A percentile compares a stretch with the other conserved stretches of the same genome.
Conservation (phyloP, 2,888 invertebrate genomes). For the Harpalus rufipes region DNA sequence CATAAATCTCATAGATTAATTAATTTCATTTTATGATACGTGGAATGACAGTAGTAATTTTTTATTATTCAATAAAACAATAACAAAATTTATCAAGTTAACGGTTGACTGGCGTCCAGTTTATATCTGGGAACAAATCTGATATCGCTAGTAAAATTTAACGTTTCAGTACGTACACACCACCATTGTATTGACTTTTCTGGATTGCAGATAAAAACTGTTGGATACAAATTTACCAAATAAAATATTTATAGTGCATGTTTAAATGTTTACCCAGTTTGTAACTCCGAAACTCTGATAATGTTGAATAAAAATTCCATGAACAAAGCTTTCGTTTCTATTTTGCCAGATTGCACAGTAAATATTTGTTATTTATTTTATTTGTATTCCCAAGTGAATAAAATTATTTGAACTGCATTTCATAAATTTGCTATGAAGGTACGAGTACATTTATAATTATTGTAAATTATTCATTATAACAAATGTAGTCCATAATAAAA, state of each 20-base stretch:
- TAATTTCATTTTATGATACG: slow-evolving; percentile 4
- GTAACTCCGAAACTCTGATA: slow-evolving; percentile 26
- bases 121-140: slow-evolving; percentile 33
- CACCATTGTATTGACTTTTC: slow-evolving; percentile 41
- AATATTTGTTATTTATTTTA: slow-evolving; percentile 22
- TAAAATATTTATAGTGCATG: slow-evolving; percentile 40
- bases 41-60: slow-evolving; percentile 22
- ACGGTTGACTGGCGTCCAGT: slow-evolving; percentile 43
- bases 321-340: slow-evolving; percentile 28
- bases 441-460: neutral
- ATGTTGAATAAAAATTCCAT: slow-evolving; percentile 13
- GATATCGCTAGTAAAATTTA: slow-evolving; percentile 41
- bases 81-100: slow-evolving; percentile 46
- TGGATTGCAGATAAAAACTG: slow-evolving; percentile 29
- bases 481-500: too few relatives aligned
- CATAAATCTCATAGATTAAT: neutral
- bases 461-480: neutral
- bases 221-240: slow-evolving; percentile 39
- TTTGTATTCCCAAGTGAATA: neutral
- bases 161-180: slow-evolving; percentile 27
- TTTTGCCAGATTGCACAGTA: slow-evolving; percentile 22
- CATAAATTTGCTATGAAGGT: neutral
- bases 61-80: slow-evolving; percentile 21
- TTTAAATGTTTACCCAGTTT: slow-evolving; percentile 35
- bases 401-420: slow-evolving; percentile 4